Base-by-base conservation (phyloP, 2,888 invertebrate genomes). In the Drosophila suboccidentalis region DNA sequence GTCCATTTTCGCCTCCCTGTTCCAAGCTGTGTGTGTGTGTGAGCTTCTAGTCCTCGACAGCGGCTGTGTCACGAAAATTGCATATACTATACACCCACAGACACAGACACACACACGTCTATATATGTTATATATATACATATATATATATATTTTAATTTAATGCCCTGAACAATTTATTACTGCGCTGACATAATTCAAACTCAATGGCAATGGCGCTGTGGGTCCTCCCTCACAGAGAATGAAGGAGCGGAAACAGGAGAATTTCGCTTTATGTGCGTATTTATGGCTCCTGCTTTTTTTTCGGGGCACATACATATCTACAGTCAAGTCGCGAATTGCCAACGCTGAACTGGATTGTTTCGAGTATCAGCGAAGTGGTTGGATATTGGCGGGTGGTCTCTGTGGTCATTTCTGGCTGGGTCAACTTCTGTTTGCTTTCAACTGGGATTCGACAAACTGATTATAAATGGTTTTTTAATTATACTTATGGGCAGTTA, bases 121-220 rank as follows among this genome's bases (percentile, higher is more conserved):
- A 4, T 55, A 55, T 49, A 62, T 70, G 63, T n/a, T 38, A 66
- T 63, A 39, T 15, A 47, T n/a, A 47, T 55, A 34, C 44, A 19
- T 44, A 64, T 72, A 78, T 78, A 79, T 72, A 78, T 78, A 79
- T 76, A 84, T 81, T 84, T 81, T 79, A 81, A 82, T 82, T 83
- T 82, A 84, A 82, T 82, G 81, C 76, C 66, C 70, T 69, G 79
- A 77, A 74, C 79, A 82, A 82, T 82, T 82, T 82, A 82, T 82
- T 84, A 79, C 82, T 81, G 84, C 82, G 84, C 79, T 79, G 84
- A 81, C 84, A 82, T 84, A 84, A 82, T 82, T 82, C 84, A 82
- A 82, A 77, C 79, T 81, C 79, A 82, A 82, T 84, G 82, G 78
- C 70, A 66, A 58, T 70, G 70, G 70, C 63, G 57, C 60, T 75